Evolutionary conservation across 2,888 invertebrate species (phyloP).

Genomic region (Tinea pellionella): DNA sequence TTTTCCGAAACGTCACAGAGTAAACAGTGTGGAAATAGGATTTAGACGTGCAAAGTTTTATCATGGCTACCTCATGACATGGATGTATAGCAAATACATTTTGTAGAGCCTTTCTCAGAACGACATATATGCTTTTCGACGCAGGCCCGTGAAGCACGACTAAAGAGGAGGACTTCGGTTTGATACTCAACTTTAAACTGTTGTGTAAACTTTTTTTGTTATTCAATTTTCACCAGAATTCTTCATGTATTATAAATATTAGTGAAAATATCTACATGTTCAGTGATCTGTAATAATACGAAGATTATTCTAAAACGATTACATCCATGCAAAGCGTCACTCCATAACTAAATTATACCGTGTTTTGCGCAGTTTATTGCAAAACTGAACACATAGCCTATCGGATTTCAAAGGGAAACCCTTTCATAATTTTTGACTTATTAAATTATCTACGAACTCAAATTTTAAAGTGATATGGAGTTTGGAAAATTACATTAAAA

Average conservation of each 20-base stretch:
- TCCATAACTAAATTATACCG: conserved; percentile 34
- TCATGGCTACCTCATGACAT: not conserved
- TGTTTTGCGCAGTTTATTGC: conserved; percentile 32
- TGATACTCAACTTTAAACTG: too few relatives aligned
- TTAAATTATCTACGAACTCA: not conserved
- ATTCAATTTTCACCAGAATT: too few relatives aligned
- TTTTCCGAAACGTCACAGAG: conserved; percentile 24
- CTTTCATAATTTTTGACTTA: conserved; percentile 11
- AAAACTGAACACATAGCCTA: conserved; percentile 22
- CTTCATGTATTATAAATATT: too few relatives aligned
- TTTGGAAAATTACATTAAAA: not conserved
- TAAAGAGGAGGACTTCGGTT: too few relatives aligned
- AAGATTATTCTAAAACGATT: not conserved
- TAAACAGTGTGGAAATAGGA: conserved; percentile 3
- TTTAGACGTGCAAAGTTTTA: not conserved
- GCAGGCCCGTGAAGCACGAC: too few relatives aligned
- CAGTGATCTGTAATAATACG: not conserved
- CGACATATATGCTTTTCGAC: too few relatives aligned
- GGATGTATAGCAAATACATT: too few relatives aligned
- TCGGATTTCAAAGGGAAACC: conserved; percentile 28
- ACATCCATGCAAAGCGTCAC: not conserved
- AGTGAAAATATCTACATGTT: not conserved
- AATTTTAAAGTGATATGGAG: conserved; percentile 1
- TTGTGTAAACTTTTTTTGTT: too few relatives aligned
- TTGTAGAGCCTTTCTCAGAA: too few relatives aligned